Conservation (phyloP, 2,797 vertebrate species). For the Protosalanx chinensis region DNA sequence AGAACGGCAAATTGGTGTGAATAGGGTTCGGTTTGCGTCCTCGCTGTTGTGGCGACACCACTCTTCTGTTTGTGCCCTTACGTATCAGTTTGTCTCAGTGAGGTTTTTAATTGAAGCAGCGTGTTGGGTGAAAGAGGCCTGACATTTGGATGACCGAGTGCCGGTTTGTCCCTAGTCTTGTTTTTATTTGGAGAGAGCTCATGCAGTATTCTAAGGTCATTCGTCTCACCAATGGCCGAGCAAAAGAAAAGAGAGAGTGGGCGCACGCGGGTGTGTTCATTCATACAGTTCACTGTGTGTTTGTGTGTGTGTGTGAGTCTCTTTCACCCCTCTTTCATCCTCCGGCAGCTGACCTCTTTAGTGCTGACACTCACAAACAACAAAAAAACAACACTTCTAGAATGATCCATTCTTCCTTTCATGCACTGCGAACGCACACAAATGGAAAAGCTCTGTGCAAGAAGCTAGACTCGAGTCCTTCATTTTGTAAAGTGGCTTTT, state of each 20-base stretch:
- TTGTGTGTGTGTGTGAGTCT: conserved; percentile 5
- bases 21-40: conserved; percentile 46
- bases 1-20: conserved; percentile 50
- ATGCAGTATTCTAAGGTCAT: conserved; percentile 15
- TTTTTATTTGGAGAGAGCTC: neutral
- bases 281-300: conserved; percentile 13
- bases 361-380: neutral
- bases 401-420: neutral
- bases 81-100: conserved; percentile 15
- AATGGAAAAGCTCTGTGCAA: neutral
- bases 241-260: neutral
- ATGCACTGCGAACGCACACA: neutral
- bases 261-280: neutral
- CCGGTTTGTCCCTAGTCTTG: conserved; percentile 13
- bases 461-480: neutral
- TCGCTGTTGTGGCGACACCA: conserved; percentile 44
- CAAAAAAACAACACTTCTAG: neutral
- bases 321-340: conserved; percentile 1
- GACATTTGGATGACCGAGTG: conserved; percentile 38
- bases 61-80: conserved; percentile 38
- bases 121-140: conserved; percentile 13
- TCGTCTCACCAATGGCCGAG: neutral
- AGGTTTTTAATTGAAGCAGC: conserved; percentile 18
- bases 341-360: conserved; percentile 9
- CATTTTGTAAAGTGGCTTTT: neutral